phyloP scores from a whole-genome alignment of 92 coral and sea anemone species.

The Nematostella vectensis region DNA sequence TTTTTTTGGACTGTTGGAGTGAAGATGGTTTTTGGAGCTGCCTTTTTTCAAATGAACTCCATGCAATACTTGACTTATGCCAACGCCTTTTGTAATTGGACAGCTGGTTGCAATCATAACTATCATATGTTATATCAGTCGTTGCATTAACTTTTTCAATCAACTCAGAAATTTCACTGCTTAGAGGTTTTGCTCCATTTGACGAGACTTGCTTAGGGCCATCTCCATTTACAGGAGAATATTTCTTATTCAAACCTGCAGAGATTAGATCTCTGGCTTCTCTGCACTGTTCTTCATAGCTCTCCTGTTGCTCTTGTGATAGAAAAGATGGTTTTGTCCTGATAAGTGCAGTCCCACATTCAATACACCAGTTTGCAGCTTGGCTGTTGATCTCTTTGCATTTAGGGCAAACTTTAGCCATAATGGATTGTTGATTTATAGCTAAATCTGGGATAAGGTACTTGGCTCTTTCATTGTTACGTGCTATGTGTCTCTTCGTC shows the following conservation, averaged over 20 bases:
- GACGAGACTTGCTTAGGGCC: background rate
- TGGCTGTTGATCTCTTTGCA: constrained; percentile 62
- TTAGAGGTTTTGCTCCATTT: too few relatives aligned
- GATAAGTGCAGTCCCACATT: constrained; percentile 79
- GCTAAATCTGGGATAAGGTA: background rate
- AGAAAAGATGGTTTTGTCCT: constrained; percentile 33
- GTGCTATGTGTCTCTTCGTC: too few relatives aligned
- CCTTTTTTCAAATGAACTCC: constrained; percentile 68
- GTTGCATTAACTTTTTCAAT: constrained; percentile 19
- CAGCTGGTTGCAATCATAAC: constrained; percentile 9
- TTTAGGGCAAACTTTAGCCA: constrained; percentile 56
- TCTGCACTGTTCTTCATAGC: constrained; percentile 42
- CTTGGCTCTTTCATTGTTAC: background rate
- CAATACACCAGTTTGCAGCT: constrained; percentile 89
- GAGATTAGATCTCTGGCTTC: constrained; percentile 37
- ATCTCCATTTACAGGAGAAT: background rate
- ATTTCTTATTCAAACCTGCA: constrained; percentile 27
- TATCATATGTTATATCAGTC: constrained; percentile 14
- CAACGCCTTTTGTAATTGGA: constrained; percentile 75
- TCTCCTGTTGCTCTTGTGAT: constrained; percentile 30
- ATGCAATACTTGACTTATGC: constrained; percentile 79
- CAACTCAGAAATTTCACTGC: constrained; percentile 5
- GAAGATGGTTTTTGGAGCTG: constrained; percentile 82
- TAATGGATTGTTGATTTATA: too few relatives aligned
- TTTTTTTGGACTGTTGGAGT: constrained; percentile 1